These are phyloP conservation scores for Eilema depressum DNA, from an alignment of 2,888 invertebrate genomes.

Conservation along the genomic window DNA sequence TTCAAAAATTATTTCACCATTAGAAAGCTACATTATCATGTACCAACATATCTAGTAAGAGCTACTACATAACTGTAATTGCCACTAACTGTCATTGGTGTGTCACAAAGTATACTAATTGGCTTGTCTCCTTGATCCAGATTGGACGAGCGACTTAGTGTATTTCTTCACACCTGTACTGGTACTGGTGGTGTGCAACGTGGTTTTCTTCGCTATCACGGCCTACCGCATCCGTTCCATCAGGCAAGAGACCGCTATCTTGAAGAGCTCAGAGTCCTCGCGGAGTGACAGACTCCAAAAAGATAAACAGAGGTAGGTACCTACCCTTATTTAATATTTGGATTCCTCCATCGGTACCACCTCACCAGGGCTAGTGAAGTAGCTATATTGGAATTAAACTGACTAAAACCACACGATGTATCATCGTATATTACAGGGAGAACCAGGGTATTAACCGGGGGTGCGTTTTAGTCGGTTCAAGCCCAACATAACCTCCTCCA, in stretches of 20 bases:
- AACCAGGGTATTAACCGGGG: too few species aligned
- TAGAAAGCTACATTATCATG: too few species aligned
- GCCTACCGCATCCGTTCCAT: constrained; percentile 89
- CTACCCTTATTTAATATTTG: too few species aligned
- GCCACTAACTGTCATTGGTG: too few species aligned
- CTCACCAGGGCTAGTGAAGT: neutral
- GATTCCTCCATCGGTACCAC: too few species aligned
- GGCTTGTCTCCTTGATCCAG: constrained; percentile 61
- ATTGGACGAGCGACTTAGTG: constrained; percentile 84
- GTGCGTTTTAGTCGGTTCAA: too few species aligned
- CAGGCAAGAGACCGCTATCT: constrained; percentile 89
- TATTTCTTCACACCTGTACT: constrained; percentile 92
- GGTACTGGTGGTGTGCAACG: constrained; percentile 88
- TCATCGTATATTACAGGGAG: too few species aligned
- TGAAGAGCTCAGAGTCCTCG: constrained; percentile 89
- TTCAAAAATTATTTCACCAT: too few species aligned
- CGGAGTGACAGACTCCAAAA: constrained; percentile 87
- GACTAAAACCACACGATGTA: too few species aligned
- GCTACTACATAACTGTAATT: too few species aligned
- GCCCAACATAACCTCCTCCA: too few species aligned
- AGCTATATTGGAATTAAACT: neutral
- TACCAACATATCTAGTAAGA: too few species aligned
- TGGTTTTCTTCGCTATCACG: constrained; percentile 89
- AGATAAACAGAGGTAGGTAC: constrained; percentile 85
- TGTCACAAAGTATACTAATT: neutral